Evolutionary conservation across 2,113 vertebrate genomes (phyloP), one percentile per base, ranked within the genome.

Genomic region (Engystomops pustulosus): DNA sequence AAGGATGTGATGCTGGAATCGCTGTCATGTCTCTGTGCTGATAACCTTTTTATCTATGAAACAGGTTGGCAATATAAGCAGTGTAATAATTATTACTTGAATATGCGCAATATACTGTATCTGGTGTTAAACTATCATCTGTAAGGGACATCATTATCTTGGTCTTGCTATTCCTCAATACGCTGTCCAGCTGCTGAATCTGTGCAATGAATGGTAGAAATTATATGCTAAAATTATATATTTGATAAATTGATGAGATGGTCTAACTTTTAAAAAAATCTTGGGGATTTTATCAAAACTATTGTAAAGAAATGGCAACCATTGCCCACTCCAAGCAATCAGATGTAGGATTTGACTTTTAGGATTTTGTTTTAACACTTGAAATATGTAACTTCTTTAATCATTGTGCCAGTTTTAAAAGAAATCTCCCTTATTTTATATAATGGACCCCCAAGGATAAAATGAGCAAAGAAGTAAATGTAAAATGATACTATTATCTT

Each of bases 131-230:
- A 51, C 47, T 51, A 8, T 51, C 47, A 4, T 2, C 44, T 45
- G 9, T 45, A 3, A 45, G 10, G 11, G 14, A 45, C 11, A 45
- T 18, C 51, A 53, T 53, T 53, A n/a, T 18, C 18, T 44, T 38
- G 9, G 4, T 71, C 65, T 45, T 74, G 17, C 14, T 74, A 18
- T 9, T 17, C 44, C 30, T 25, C 70, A 27, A 74, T 74, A 47
- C 41, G 70, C 70, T 74, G 70, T 74, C 70, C 70, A 74, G 70
- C 70, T 74, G 70, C 70, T 74, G 70, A 74, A 74, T n/a, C 36
- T 70, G 20, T 38, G 36, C 68, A 11, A 70, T 41, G 18, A 23
- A 25, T 23, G 23, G 11, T 44, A 70, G n/a, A 25, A 70, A 70
- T 20, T 41, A 41, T 4, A 41, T 44, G 2, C 8, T 69, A 11